Base-by-base conservation (phyloP, 2,888 invertebrate genomes). In the Conops quadrifasciatus region DNA sequence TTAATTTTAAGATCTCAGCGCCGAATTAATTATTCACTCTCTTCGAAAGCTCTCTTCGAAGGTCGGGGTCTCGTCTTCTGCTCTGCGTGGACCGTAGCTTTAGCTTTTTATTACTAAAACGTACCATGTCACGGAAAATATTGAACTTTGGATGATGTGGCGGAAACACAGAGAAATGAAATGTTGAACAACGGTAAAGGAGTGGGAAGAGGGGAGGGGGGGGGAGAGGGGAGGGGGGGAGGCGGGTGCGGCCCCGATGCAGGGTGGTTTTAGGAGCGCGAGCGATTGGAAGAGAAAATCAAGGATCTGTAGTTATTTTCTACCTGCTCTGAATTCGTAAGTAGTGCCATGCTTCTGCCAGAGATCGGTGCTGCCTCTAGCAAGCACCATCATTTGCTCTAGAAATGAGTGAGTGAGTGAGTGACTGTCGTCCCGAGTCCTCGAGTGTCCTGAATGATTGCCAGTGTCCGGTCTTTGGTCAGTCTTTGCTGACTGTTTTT, bases 111-210 rank as follows among this genome's bases (percentile, higher is more conserved):
- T 66, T 30, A 56, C n/a, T n/a, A n/a, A n/a, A n/a, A n/a, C n/a
- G n/a, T n/a, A n/a, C 24, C 53, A 66, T 66, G 66, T 66, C 66
- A 66, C 66, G 66, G 51, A 66, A 56, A 53, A 36, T 66, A 66
- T 66, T 66, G 66, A 66, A 66, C 56, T 36, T n/a, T 53, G 66
- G 56, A 15, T 15, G 58, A 24, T 19, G 5, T 19, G 19, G 51
- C 19, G 51, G 19, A 51, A 51, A 16, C 16, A 11, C 51, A 51
- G 51, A 51, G 51, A 36, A 36, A 36, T 36, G 36, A 36, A 36
- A 36, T 36, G 9, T 9, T 36, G 36, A 36, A 7, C 9, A 36
- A 9, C 45, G 15, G 45, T 15, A 16, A 36, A 36, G 36, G 36
- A 9, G 36, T 36, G 36, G 9, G 36, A 9, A 7, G 36, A 36